phyloP scores from a whole-genome alignment of 2,888 invertebrate species.

The Sipha maydis region DNA sequence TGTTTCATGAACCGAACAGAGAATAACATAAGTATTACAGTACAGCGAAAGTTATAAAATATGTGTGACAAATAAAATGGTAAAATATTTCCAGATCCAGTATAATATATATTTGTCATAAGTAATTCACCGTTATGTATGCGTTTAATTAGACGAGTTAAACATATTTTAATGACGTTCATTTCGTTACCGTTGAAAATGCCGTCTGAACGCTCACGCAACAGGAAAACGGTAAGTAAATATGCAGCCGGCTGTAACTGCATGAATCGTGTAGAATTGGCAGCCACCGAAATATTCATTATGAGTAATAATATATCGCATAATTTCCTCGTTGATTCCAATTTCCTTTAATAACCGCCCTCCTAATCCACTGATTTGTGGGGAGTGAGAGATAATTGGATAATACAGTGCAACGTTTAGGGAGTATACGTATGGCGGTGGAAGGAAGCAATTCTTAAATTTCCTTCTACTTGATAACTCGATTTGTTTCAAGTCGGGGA shows the following conservation, averaged over 20 bases:
- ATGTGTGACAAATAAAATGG: too few relatives aligned
- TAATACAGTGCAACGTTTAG: not conserved
- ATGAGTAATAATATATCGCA: slow-evolving; percentile 12
- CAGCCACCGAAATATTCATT: slow-evolving; percentile 37
- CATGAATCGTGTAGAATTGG: not conserved
- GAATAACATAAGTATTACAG: too few relatives aligned
- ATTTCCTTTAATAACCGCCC: slow-evolving; percentile 26
- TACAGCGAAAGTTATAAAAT: too few relatives aligned
- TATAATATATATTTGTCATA: too few relatives aligned
- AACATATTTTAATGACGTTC: not conserved
- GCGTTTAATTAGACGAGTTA: not conserved
- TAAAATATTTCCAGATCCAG: too few relatives aligned
- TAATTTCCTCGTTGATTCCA: slow-evolving; percentile 29
- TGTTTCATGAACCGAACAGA: too few relatives aligned
- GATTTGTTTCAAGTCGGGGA: not conserved
- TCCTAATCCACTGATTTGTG: slow-evolving; percentile 1
- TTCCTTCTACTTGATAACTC: not conserved
- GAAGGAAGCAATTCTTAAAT: slow-evolving; percentile 29
- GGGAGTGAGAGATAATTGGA: slow-evolving; percentile 37
- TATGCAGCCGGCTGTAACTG: not conserved
- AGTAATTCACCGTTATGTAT: not conserved
- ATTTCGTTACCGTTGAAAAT: not conserved
- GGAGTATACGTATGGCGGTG: not conserved
- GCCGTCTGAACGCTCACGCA: not conserved
- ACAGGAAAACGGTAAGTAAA: slow-evolving; percentile 3